phyloP scores from a whole-genome alignment of 1,140 invertebrate genomes.

The Drosophila parabipectinata region DNA sequence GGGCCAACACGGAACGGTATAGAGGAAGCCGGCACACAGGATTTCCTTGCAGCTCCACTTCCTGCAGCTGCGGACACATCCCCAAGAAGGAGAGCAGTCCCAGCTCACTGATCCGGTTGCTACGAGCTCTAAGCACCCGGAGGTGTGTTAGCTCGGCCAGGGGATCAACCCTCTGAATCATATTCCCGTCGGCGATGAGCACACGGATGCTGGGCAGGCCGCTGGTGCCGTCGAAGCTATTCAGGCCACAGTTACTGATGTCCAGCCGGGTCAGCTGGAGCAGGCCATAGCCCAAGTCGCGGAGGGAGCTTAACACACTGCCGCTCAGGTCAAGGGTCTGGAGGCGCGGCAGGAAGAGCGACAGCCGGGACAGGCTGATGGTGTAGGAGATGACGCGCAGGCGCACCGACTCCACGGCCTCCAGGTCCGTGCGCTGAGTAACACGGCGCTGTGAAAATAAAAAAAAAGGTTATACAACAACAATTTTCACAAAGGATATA shows the following conservation, averaged over 20 bases:
- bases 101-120: conserved; percentile 84
- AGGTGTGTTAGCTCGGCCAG: conserved; percentile 83
- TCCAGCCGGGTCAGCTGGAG: conserved; percentile 86
- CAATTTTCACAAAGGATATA: not conserved
- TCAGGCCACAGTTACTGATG: conserved; percentile 87
- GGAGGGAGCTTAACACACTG: conserved; percentile 86
- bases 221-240: conserved; percentile 87
- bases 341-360: conserved; percentile 86
- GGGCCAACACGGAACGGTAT: conserved; percentile 81
- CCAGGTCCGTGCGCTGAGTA: conserved; percentile 86
- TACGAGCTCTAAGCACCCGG: conserved; percentile 57
- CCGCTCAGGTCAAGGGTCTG: conserved; percentile 87
- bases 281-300: conserved; percentile 88
- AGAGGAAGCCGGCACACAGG: conserved; percentile 74
- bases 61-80: conserved; percentile 82
- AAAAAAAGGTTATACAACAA: not conserved
- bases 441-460: conserved; percentile 59
- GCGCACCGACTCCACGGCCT: conserved; percentile 86
- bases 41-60: conserved; percentile 84
- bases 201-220: conserved; percentile 86
- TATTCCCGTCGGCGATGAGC: conserved; percentile 87
- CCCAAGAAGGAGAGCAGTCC: conserved; percentile 83
- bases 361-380: conserved; percentile 86
- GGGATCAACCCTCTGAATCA: conserved; percentile 86
- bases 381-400: conserved; percentile 87